Conservation (phyloP, 1,140 invertebrate genomes). For the Drosophila athabasca region DNA sequence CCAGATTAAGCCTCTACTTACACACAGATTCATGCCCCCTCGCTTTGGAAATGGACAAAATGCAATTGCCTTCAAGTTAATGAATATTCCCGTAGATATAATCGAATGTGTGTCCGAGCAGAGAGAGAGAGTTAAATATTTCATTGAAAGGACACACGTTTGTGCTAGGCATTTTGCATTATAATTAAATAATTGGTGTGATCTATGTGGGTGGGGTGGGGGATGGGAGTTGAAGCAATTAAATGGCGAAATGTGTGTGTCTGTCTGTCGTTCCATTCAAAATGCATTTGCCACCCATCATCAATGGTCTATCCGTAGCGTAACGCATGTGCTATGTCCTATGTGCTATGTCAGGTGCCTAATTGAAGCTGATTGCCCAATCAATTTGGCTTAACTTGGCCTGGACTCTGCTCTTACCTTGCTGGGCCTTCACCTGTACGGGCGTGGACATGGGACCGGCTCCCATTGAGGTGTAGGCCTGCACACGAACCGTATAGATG, state of each 20-base stretch:
- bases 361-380: constrained; percentile 70
- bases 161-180: constrained; percentile 50
- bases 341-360: constrained; percentile 36
- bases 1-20: constrained; percentile 12
- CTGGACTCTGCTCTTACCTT: constrained; percentile 88
- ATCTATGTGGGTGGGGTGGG: constrained; percentile 47
- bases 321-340: constrained; percentile 2
- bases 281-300: constrained; percentile 29
- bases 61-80: constrained; percentile 38
- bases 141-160: constrained; percentile 52
- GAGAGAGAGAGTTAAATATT: constrained; percentile 46
- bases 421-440: constrained; percentile 97
- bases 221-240: constrained; percentile 54
- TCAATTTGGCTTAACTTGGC: constrained; percentile 74
- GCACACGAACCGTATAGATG: constrained; percentile 96
- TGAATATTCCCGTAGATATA: constrained; percentile 24
- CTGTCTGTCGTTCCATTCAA: constrained; percentile 26
- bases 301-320: too few species aligned
- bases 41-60: not conserved
- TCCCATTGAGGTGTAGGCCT: constrained; percentile 95
- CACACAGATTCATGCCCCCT: not conserved
- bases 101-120: too few species aligned
- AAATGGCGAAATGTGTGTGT: constrained; percentile 51
- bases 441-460: constrained; percentile 95
- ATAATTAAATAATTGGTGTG: constrained; percentile 80